phyloP scores from a whole-genome alignment of 2,888 invertebrate genomes.

The Augiades crinisus region DNA sequence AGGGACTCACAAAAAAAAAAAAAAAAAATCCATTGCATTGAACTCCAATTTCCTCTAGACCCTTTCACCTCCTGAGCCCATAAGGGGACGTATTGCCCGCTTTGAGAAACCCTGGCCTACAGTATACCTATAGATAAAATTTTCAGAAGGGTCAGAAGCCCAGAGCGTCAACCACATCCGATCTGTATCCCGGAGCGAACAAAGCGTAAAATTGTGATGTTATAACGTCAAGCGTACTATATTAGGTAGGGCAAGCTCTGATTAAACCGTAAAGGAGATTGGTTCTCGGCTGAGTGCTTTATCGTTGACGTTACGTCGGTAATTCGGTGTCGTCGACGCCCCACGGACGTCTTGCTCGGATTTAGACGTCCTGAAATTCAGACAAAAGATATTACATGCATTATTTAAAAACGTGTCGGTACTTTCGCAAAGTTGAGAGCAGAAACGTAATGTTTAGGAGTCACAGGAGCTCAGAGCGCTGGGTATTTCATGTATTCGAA shows the following conservation, averaged over 20 bases:
- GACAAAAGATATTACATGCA: conserved; percentile 36
- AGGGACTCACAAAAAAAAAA: too few species aligned
- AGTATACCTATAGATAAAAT: too few species aligned
- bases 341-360: conserved; percentile 10
- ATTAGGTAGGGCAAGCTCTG: conserved; percentile 65
- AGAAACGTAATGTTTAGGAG: too few species aligned
- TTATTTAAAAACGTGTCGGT: too few species aligned
- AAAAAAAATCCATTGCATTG: too few species aligned
- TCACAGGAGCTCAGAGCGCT: too few species aligned
- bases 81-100: too few species aligned
- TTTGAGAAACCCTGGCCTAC: too few species aligned
- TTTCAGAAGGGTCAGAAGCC: not conserved
- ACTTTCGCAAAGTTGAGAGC: too few species aligned
- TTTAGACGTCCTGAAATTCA: conserved; percentile 3
- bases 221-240: conserved; percentile 41
- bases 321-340: conserved; percentile 57
- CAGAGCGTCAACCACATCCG: conserved; percentile 7
- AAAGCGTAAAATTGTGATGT: conserved; percentile 51
- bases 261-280: conserved; percentile 66
- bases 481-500: too few species aligned
- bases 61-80: too few species aligned
- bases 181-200: conserved; percentile 34
- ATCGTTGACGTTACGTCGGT: conserved; percentile 69
- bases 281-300: conserved; percentile 71
- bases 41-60: too few species aligned